Evolutionary conservation across 2,888 invertebrate species (phyloP).

Genomic region (Malacosoma neustria): DNA sequence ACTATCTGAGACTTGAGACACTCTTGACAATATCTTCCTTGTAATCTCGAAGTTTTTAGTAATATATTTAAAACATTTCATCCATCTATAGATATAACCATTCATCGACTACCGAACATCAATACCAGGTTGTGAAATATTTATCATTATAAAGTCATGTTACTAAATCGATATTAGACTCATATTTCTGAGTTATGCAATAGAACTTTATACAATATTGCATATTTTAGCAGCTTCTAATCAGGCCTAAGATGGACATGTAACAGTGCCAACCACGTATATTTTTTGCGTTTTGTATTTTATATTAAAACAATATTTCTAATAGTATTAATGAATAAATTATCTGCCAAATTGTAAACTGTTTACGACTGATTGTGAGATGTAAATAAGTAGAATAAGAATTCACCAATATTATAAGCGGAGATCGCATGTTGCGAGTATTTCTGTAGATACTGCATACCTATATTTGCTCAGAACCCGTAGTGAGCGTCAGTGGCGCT

Average conservation of each 20-base stretch:
- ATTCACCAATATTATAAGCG: constrained; percentile 58
- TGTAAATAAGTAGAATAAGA: constrained; percentile 68
- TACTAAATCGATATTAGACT: constrained; percentile 22
- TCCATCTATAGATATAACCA: constrained; percentile 31
- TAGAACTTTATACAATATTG: constrained; percentile 40
- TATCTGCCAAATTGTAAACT: constrained; percentile 65
- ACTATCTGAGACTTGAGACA: constrained; percentile 31
- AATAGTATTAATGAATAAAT: constrained; percentile 38
- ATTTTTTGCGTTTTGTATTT: constrained; percentile 37
- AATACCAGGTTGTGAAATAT: constrained; percentile 64
- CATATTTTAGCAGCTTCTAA: constrained; percentile 56
- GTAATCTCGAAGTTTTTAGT: constrained; percentile 40
- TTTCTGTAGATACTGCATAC: constrained; percentile 69
- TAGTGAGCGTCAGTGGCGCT: constrained; percentile 46
- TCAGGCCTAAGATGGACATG: constrained; percentile 59
- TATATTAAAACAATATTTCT: constrained; percentile 28
- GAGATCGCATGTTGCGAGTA: constrained; percentile 44
- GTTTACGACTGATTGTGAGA: constrained; percentile 71
- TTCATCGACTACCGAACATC: constrained; percentile 34
- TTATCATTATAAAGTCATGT: constrained; percentile 29
- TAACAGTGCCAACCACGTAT: constrained; percentile 47
- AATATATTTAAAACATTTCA: constrained; percentile 31
- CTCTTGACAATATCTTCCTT: constrained; percentile 65
- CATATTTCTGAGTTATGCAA: constrained; percentile 39
- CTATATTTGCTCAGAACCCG: constrained; percentile 71